Evolutionary conservation across 1,140 invertebrate genomes (phyloP).

Genomic region (honey bee (Apis mellifera)): Amel_HAv3.1 CM009945.2:4551501-4552000

Average conservation of each 20-base stretch:
- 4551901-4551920: too few relatives aligned
- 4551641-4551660: constrained; percentile 2
- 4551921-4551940: neutral
- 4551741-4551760: too few relatives aligned
- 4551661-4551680: neutral
- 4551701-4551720: too few relatives aligned
- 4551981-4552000: constrained; percentile 56
- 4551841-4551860: too few relatives aligned
- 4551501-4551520: neutral
- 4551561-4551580: constrained; percentile 33
- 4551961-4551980: neutral
- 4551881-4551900: too few relatives aligned
- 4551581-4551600: constrained; percentile 3
- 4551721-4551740: too few relatives aligned
- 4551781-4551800: too few relatives aligned
- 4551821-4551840: too few relatives aligned
- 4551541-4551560: neutral
- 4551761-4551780: too few relatives aligned
- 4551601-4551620: constrained; percentile 31
- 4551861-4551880: too few relatives aligned
- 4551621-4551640: neutral
- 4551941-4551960: neutral
- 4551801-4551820: too few relatives aligned
- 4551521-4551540: constrained; percentile 2
- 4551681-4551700: too few relatives aligned